phyloP scores from a whole-genome alignment of 2,113 vertebrate genomes.

The Centropristis striata region DNA sequence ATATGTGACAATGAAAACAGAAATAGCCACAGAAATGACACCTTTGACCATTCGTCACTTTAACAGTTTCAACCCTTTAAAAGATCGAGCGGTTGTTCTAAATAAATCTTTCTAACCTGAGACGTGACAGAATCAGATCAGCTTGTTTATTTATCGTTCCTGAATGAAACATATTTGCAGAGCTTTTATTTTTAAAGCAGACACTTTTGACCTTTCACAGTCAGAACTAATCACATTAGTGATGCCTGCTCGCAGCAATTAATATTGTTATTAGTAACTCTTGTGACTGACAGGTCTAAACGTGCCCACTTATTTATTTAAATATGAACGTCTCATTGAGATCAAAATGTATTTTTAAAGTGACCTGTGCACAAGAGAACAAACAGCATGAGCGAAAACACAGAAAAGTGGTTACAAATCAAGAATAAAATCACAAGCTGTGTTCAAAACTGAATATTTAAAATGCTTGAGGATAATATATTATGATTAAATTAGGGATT shows the following conservation, averaged over 20 bases:
- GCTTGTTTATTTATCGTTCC: not conserved
- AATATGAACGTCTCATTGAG: not conserved
- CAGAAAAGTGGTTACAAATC: not conserved
- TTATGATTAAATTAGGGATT: too few relatives aligned
- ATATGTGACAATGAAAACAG: too few relatives aligned
- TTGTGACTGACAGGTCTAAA: not conserved
- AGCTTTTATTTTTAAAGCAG: not conserved
- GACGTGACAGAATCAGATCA: slow-evolving; percentile 11
- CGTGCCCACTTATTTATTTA: not conserved
- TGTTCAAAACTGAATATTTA: too few relatives aligned
- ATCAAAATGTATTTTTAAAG: not conserved
- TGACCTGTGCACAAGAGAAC: too few relatives aligned
- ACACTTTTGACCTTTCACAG: not conserved
- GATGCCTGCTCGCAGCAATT: not conserved
- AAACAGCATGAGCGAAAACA: not conserved
- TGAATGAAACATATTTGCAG: not conserved
- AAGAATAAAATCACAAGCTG: too few relatives aligned
- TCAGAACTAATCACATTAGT: not conserved
- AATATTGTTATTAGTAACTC: too few relatives aligned
- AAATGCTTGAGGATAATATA: too few relatives aligned
- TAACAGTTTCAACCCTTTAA: too few relatives aligned
- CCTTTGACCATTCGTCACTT: too few relatives aligned
- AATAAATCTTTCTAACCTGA: slow-evolving; percentile 3
- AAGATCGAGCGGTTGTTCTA: not conserved
- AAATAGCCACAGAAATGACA: too few relatives aligned